Evolutionary conservation across 2,113 vertebrate species (phyloP).

Genomic region (Vicugna pacos): DNA sequence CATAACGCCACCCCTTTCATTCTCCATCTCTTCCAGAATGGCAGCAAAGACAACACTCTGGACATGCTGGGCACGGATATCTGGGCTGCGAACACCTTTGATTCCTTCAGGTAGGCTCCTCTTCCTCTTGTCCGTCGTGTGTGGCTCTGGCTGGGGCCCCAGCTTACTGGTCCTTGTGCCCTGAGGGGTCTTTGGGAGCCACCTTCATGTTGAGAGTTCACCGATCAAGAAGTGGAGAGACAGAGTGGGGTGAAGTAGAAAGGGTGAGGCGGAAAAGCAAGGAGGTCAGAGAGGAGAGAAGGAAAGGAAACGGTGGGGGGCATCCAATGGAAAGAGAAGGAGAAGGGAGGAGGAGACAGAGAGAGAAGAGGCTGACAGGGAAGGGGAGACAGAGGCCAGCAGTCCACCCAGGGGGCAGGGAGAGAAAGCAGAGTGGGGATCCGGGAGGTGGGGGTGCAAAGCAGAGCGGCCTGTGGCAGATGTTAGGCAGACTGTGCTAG

Average conservation of each 20-base stretch:
- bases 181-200: not conserved
- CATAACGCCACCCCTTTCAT: not conserved
- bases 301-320: not conserved
- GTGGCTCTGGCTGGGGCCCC: not conserved
- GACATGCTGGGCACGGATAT: constrained; percentile 98
- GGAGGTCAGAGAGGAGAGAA: not conserved
- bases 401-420: no score
- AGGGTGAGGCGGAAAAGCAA: not conserved
- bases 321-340: not conserved
- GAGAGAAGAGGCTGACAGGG: not conserved
- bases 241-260: not conserved
- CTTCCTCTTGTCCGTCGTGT: not conserved
- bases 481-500: not conserved
- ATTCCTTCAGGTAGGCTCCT: constrained; percentile 92
- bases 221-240: not conserved
- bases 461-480: fast-evolving
- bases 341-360: not conserved
- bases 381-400: no score
- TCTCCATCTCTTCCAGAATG: constrained; percentile 89
- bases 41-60: constrained; percentile 93
- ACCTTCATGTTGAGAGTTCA: not conserved
- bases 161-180: not conserved
- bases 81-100: constrained; percentile 98
- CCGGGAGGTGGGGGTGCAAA: not conserved
- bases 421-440: not conserved